phyloP scores from a whole-genome alignment of 2,113 vertebrate species.

The Actenoides lindsayi region DNA sequence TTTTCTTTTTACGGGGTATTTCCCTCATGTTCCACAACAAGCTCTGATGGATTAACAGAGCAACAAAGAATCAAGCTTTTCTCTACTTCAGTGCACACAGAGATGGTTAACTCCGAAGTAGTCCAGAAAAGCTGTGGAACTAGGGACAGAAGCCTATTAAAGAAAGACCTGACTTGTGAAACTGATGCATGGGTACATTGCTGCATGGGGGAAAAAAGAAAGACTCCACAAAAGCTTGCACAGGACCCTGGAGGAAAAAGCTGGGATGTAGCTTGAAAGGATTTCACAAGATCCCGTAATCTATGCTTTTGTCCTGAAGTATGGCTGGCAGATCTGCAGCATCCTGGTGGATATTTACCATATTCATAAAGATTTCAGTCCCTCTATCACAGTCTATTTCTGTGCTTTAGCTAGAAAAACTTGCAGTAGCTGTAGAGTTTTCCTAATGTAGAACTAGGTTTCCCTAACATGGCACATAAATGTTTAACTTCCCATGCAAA shows the following conservation, averaged over 20 bases:
- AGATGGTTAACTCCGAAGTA: not conserved
- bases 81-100: not conserved
- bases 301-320: not conserved
- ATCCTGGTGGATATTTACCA: not conserved
- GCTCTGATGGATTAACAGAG: not conserved
- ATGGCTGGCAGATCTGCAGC: not conserved
- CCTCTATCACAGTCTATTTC: not conserved
- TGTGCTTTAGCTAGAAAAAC: not conserved
- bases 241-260: not conserved
- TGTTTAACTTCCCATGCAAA: not conserved
- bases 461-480: not conserved
- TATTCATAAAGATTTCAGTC: not conserved
- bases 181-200: not conserved
- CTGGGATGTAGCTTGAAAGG: not conserved
- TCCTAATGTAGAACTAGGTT: not conserved
- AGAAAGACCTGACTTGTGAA: not conserved
- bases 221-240: not conserved
- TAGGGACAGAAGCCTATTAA: not conserved
- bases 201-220: not conserved
- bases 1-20: not conserved
- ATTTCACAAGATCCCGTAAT: not conserved
- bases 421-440: not conserved
- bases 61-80: not conserved
- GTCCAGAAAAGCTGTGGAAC: not conserved
- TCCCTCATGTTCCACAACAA: not conserved